phyloP scores from a whole-genome alignment of 2,888 invertebrate genomes.

The Acleris cristana region DNA sequence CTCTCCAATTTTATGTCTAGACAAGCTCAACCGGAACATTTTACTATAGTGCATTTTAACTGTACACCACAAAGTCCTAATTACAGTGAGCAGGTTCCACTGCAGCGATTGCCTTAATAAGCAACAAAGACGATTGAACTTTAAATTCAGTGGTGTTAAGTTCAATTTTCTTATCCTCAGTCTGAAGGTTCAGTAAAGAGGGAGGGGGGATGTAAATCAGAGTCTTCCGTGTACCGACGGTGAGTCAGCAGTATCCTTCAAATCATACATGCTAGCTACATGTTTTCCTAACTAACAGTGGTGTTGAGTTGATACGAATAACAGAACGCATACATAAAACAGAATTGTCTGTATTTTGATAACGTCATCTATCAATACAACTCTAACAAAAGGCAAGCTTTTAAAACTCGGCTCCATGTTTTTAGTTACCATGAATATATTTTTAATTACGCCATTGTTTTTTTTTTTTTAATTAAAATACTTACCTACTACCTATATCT shows the following conservation, averaged over 20 bases:
- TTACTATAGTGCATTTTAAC: too few relatives aligned
- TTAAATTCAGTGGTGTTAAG: neutral
- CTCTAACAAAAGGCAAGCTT: too few relatives aligned
- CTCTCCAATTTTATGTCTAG: too few relatives aligned
- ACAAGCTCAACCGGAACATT: too few relatives aligned
- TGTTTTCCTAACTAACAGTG: slow-evolving; percentile 2
- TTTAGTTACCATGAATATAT: too few relatives aligned
- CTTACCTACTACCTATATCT: too few relatives aligned
- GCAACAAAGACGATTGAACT: slow-evolving; percentile 12
- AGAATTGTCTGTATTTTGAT: too few relatives aligned
- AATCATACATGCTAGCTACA: neutral
- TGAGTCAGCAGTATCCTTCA: neutral
- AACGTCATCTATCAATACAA: too few relatives aligned
- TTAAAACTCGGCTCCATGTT: too few relatives aligned
- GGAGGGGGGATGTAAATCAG: neutral
- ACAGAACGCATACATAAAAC: neutral
- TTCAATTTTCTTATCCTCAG: slow-evolving; percentile 5
- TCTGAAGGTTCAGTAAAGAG: neutral
- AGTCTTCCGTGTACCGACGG: slow-evolving; percentile 12
- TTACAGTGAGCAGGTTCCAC: neutral
- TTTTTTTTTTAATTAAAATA: too few relatives aligned
- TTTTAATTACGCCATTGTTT: too few relatives aligned
- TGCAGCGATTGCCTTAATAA: slow-evolving; percentile 6
- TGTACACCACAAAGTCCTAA: neutral
- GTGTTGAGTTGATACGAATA: neutral